These are phyloP conservation scores for Pseudomyrmex sp. DNA, from an alignment of 1,140 invertebrate species.

Conservation along the genomic window DNA sequence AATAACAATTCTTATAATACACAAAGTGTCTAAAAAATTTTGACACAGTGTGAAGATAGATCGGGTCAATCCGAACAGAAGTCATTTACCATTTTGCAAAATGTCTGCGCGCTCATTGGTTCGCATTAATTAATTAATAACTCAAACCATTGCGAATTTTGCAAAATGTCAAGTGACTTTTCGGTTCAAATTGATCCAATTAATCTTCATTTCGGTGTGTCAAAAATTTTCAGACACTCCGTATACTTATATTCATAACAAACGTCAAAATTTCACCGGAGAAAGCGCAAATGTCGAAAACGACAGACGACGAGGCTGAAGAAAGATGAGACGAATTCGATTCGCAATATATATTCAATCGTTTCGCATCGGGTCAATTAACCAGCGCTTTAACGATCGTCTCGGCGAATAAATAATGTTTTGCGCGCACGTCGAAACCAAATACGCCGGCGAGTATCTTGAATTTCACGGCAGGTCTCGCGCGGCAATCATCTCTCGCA, in stretches of 20 bases:
- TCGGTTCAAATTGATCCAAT: too few species aligned
- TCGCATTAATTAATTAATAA: too few species aligned
- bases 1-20: too few species aligned
- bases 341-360: constrained; percentile 60
- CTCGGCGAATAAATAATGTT: constrained; percentile 37
- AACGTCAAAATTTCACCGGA: constrained; percentile 17
- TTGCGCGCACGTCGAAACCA: constrained; percentile 56
- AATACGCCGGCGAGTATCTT: not conserved
- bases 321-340: constrained; percentile 11
- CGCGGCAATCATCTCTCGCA: constrained; percentile 36
- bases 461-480: constrained; percentile 58
- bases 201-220: not conserved
- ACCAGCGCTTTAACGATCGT: constrained; percentile 57
- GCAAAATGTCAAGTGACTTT: too few species aligned
- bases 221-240: not conserved
- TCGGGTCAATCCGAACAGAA: too few species aligned
- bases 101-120: too few species aligned
- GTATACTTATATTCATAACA: too few species aligned
- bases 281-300: constrained; percentile 9
- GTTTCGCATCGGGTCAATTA: constrained; percentile 57
- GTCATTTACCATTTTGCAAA: too few species aligned
- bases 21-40: too few species aligned
- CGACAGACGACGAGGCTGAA: not conserved
- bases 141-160: too few species aligned
- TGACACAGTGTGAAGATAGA: too few species aligned